Conservation (phyloP, 2,113 vertebrate species). For the Symphodus melops region DNA sequence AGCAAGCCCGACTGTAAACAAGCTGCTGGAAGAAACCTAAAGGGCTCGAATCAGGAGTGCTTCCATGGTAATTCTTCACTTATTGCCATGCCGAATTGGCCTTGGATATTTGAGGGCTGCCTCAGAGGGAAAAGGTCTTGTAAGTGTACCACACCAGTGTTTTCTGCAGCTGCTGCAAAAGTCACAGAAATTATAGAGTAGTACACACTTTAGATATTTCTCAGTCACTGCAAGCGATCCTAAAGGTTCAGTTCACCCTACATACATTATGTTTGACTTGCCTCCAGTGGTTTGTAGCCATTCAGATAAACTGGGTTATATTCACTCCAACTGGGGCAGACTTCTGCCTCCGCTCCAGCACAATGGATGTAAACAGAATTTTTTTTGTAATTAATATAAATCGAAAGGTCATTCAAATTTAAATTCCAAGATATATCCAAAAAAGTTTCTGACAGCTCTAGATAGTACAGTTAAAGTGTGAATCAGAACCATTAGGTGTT, state of each 20-base stretch:
- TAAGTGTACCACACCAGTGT: slow-evolving; percentile 21
- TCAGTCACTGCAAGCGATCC: slow-evolving; percentile 23
- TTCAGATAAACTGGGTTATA: neutral
- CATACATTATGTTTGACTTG: slow-evolving; percentile 2
- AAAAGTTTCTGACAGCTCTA: too few relatives aligned
- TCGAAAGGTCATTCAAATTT: too few relatives aligned
- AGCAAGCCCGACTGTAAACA: slow-evolving; percentile 73
- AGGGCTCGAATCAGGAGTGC: slow-evolving; percentile 65
- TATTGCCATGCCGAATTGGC: slow-evolving; percentile 70
- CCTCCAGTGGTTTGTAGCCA: neutral
- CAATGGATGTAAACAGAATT: neutral
- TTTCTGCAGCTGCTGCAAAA: slow-evolving; percentile 34
- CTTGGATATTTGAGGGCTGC: slow-evolving; percentile 62
- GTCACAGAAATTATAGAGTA: slow-evolving; percentile 42
- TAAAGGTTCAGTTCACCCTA: slow-evolving; percentile 39
- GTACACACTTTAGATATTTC: slow-evolving; percentile 31
- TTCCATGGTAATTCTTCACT: slow-evolving; percentile 72
- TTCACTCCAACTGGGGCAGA: neutral
- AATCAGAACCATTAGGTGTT: too few relatives aligned
- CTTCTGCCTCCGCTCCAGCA: neutral
- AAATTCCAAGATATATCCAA: too few relatives aligned
- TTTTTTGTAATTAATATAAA: neutral
- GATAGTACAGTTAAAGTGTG: too few relatives aligned
- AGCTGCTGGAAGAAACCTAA: slow-evolving; percentile 73
- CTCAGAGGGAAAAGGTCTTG: slow-evolving; percentile 43